Percentiles rank a stretch among this genome's conserved stretches.
These are phyloP conservation scores for Holacanthus passer DNA, from an alignment of 2,113 vertebrate genomes.

Conservation along the genomic window DNA sequence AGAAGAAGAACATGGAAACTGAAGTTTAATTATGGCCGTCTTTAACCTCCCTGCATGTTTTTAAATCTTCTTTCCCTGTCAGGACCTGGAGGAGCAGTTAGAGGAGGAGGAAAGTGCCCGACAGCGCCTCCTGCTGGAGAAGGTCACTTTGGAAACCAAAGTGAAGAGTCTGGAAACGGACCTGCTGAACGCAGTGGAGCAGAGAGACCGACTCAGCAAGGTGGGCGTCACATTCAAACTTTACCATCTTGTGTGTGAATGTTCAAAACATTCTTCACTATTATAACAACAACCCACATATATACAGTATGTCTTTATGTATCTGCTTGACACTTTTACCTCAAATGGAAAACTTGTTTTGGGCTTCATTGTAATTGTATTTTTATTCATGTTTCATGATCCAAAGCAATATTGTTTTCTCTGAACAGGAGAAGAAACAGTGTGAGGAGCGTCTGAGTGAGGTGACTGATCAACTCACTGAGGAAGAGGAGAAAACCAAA, in stretches of 20 bases:
- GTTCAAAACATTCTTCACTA: background rate
- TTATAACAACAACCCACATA: background rate
- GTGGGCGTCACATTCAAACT: slow-evolving; percentile 66
- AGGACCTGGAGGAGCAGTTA: slow-evolving; percentile 93
- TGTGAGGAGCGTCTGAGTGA: slow-evolving; percentile 90
- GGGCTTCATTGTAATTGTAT: background rate
- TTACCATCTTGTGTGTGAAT: background rate
- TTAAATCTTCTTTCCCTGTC: slow-evolving; percentile 14
- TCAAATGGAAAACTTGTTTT: background rate
- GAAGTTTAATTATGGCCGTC: background rate
- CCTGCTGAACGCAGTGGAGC: slow-evolving; percentile 85
- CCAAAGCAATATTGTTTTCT: background rate
- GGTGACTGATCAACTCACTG: slow-evolving; percentile 88
- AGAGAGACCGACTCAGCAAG: slow-evolving; percentile 89
- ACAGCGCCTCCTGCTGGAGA: slow-evolving; percentile 93
- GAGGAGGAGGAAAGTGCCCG: slow-evolving; percentile 91
- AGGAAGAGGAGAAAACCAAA: slow-evolving; percentile 94
- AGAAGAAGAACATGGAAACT: background rate
- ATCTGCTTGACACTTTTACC: background rate
- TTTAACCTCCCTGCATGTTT: background rate
- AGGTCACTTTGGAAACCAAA: slow-evolving; percentile 90
- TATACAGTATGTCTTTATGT: background rate
- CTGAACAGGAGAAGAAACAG: slow-evolving; percentile 88
- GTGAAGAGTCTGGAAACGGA: slow-evolving; percentile 90
- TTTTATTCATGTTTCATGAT: background rate